These are phyloP conservation scores for Tympanuchus pallidicinctus DNA, from an alignment of 2,113 vertebrate species.

Conservation along the genomic window DNA sequence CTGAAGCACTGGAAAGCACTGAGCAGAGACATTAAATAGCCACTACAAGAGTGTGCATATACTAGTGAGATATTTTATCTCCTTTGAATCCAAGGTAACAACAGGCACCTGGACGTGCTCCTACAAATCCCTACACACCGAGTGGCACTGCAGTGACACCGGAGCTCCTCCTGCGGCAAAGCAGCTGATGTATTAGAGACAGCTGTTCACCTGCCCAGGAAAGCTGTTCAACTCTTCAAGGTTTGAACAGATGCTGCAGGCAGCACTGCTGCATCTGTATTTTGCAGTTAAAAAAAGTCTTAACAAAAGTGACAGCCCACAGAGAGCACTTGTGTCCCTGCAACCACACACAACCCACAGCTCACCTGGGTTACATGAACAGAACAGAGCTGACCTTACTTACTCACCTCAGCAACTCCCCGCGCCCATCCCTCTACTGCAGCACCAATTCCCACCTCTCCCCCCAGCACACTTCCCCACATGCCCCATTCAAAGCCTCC, in stretches of 20 bases:
- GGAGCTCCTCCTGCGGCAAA: not conserved
- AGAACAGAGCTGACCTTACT: not conserved
- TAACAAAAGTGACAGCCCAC: not conserved
- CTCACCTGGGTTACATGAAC: not conserved
- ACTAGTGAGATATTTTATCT: not conserved
- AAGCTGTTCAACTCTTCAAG: not conserved
- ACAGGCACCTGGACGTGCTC: not conserved
- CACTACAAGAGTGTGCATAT: not conserved
- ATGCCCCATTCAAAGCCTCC: not conserved
- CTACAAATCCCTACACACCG: not conserved
- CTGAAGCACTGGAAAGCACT: not conserved
- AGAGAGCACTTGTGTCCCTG: not conserved
- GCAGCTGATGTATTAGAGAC: not conserved
- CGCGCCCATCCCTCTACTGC: too few relatives aligned
- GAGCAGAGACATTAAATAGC: not conserved
- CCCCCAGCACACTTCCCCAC: not conserved
- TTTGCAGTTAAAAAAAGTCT: not conserved
- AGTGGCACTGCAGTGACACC: not conserved
- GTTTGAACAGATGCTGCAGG: not conserved
- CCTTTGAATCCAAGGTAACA: not conserved
- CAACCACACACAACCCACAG: not conserved
- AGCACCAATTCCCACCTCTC: not conserved
- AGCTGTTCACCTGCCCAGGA: not conserved
- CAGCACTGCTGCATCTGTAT: not conserved
- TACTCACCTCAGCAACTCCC: not conserved